Percentiles rank a stretch among this genome's conserved stretches.
Conservation (phyloP, 1,140 invertebrate species). For the Drosophila grimshawi region DNA sequence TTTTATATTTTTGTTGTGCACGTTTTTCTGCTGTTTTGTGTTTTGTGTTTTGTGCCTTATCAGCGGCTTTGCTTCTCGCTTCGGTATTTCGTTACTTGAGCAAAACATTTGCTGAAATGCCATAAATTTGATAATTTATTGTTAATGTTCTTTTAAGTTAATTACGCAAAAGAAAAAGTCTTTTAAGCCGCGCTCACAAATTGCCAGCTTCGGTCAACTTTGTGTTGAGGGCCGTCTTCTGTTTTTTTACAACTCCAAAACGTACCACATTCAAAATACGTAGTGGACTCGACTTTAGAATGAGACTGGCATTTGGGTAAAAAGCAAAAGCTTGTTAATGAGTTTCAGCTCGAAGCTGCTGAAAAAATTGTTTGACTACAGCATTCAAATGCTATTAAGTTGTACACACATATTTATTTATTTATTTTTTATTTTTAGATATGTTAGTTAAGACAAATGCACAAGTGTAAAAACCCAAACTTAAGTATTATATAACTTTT, state of each 20-base stretch:
- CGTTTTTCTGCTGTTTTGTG: conserved; percentile 4
- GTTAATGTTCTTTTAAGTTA: conserved; percentile 69
- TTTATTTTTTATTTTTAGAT: background rate
- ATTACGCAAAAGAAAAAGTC: conserved; percentile 61
- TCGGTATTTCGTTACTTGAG: conserved; percentile 24
- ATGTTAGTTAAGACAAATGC: background rate
- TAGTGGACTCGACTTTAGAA: no score
- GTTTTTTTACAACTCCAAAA: background rate
- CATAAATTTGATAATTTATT: conserved; percentile 76
- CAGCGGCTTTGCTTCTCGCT: conserved; percentile 44
- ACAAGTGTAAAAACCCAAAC: background rate
- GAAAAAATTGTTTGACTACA: conserved; percentile 2
- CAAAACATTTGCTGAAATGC: conserved; percentile 58
- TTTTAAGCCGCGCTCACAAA: conserved; percentile 37
- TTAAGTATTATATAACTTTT: background rate
- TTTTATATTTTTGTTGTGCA: no score
- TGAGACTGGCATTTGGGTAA: background rate
- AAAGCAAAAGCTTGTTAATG: background rate
- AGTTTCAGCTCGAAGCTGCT: background rate
- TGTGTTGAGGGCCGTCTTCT: conserved; percentile 22
- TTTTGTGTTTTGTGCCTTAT: conserved; percentile 52
- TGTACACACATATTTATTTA: background rate
- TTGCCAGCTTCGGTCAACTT: conserved; percentile 30
- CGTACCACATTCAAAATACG: no score
- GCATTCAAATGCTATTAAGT: background rate